A percentile compares a stretch with the other conserved stretches of the same genome.
Conservation (phyloP, 2,888 invertebrate species). For the Metellina segmentata region DNA sequence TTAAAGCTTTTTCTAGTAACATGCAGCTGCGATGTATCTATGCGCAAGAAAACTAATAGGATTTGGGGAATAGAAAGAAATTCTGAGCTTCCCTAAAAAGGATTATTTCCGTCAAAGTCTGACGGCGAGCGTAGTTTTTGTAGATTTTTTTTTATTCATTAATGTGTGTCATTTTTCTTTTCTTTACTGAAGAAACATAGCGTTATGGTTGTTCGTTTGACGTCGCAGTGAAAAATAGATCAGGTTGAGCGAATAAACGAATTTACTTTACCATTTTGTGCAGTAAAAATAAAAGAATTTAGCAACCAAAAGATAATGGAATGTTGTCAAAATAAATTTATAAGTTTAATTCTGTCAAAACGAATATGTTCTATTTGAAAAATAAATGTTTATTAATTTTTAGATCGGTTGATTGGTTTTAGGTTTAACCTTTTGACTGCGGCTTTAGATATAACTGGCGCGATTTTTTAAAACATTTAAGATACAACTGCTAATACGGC, state of each 20-base stretch:
- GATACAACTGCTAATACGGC: too few species aligned
- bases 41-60: slow-evolving; percentile 36
- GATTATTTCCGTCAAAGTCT: slow-evolving; percentile 17
- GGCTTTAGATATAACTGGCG: too few species aligned
- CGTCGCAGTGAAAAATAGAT: slow-evolving; percentile 14
- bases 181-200: background rate
- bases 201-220: slow-evolving; percentile 10
- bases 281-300: too few species aligned
- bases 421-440: too few species aligned
- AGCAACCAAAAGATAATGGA: too few species aligned
- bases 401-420: too few species aligned
- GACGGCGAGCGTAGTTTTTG: background rate
- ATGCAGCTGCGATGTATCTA: slow-evolving; percentile 8
- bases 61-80: slow-evolving; percentile 21
- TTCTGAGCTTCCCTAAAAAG: slow-evolving; percentile 40
- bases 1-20: slow-evolving; percentile 12
- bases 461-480: too few species aligned
- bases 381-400: too few species aligned
- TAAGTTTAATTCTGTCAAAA: too few species aligned
- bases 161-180: slow-evolving; percentile 11
- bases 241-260: background rate
- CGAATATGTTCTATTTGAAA: too few species aligned
- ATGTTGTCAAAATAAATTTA: too few species aligned
- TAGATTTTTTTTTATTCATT: slow-evolving; percentile 2
- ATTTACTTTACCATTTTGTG: too few species aligned